phyloP scores from a whole-genome alignment of 1,140 invertebrate species.

The Atta cephalotes region DNA sequence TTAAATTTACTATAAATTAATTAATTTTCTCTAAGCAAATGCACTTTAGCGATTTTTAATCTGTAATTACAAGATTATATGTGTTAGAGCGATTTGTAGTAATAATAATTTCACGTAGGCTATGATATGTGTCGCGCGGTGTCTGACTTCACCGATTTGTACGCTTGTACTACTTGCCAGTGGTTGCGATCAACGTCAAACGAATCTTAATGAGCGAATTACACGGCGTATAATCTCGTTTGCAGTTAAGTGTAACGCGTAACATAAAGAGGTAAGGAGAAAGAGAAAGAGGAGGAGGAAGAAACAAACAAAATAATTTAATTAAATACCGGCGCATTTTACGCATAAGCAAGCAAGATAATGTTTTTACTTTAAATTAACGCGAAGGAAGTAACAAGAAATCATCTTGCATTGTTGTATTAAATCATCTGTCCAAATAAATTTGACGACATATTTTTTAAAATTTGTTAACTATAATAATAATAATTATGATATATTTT shows the following conservation, averaged over 20 bases:
- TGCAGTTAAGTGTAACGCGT: conserved; percentile 1
- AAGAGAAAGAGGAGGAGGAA: neutral
- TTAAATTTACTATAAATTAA: neutral
- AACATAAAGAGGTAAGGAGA: neutral
- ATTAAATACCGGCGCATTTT: conserved; percentile 5
- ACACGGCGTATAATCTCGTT: conserved; percentile 23
- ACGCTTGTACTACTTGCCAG: conserved; percentile 63
- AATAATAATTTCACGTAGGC: neutral
- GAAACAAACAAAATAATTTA: conserved; percentile 24
- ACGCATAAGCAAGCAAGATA: neutral
- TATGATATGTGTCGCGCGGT: conserved; percentile 13
- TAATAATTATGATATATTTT: neutral
- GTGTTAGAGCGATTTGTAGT: neutral
- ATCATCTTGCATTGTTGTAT: neutral
- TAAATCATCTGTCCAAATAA: neutral
- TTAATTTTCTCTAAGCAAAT: neutral
- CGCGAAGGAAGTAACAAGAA: neutral
- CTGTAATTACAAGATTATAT: neutral
- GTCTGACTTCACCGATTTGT: conserved; percentile 39
- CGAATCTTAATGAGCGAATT: conserved; percentile 50
- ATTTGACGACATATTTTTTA: neutral
- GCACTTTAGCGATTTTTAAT: neutral
- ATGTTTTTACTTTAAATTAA: conserved; percentile 6
- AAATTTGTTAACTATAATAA: neutral
- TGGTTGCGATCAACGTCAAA: conserved; percentile 52